Percentiles rank a stretch among this genome's conserved stretches.
phyloP scores from a whole-genome alignment of 2,113 vertebrate species.

The Perca fluviatilis region DNA sequence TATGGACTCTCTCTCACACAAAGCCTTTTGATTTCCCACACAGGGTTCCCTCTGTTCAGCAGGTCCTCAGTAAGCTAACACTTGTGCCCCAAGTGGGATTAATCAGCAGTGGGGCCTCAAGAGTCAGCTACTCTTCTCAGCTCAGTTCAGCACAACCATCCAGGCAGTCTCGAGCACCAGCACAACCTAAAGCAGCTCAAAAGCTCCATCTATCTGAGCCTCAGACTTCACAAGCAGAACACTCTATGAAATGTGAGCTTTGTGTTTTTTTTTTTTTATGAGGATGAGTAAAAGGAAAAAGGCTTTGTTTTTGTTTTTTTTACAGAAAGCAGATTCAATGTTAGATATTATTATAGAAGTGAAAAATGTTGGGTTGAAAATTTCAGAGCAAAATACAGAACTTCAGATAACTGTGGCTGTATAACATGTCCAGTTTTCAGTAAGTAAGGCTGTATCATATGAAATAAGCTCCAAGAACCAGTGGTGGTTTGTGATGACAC shows the following conservation, averaged over 20 bases:
- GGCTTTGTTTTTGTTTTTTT: not conserved
- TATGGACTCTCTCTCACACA: not conserved
- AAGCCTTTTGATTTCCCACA: not conserved
- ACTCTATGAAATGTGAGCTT: constrained; percentile 32
- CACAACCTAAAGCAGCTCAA: constrained; percentile 11
- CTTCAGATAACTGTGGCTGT: not conserved
- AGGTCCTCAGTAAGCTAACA: not conserved
- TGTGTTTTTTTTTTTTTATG: not conserved
- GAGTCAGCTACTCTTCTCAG: not conserved
- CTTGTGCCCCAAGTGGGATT: not conserved
- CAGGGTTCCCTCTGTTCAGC: constrained; percentile 38
- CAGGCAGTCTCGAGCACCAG: not conserved
- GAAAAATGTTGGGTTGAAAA: no score
- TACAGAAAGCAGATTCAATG: not conserved
- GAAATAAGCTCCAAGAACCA: not conserved
- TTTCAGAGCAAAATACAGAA: no score
- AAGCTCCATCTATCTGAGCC: not conserved
- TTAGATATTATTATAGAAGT: not conserved
- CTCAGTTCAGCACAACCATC: constrained; percentile 10
- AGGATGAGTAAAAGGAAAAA: not conserved
- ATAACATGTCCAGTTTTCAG: not conserved
- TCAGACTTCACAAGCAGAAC: constrained; percentile 24
- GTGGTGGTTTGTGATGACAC: not conserved
- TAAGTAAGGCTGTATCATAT: not conserved
- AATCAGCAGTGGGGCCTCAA: not conserved